A percentile compares a stretch with the other conserved stretches of the same genome.
Conservation (phyloP, 2,888 invertebrate genomes). For the Julus scanicus region DNA sequence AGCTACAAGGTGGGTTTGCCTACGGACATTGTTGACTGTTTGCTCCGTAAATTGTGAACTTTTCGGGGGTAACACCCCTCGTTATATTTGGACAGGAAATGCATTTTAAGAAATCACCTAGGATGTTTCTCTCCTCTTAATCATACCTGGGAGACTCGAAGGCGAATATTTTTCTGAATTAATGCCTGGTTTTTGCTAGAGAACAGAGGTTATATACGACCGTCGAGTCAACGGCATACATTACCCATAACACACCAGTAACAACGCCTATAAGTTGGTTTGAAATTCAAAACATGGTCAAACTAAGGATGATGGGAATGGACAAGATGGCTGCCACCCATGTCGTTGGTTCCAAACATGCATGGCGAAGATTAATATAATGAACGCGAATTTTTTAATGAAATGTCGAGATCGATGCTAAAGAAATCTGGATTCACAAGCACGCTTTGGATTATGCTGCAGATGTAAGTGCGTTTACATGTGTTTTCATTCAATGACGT, state of each 20-base stretch:
- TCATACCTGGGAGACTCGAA: not conserved
- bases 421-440: not conserved
- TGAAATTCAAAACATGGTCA: not conserved
- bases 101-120: not conserved
- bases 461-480: no score
- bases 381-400: no score
- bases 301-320: not conserved
- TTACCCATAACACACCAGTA: not conserved
- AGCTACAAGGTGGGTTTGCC: not conserved
- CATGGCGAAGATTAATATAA: no score
- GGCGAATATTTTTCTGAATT: not conserved
- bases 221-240: not conserved
- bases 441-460: no score
- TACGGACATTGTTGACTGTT: not conserved
- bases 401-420: not conserved
- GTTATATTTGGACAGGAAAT: constrained; percentile 16
- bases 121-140: not conserved
- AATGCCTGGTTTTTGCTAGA: not conserved
- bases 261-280: not conserved
- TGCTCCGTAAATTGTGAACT: not conserved
- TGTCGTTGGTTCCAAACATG: not conserved
- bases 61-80: not conserved
- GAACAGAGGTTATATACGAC: not conserved
- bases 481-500: no score
- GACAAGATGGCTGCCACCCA: not conserved